A percentile compares a stretch with the other conserved stretches of the same genome.
These are phyloP conservation scores for Vanacampus margaritifer DNA, from an alignment of 2,113 vertebrate species.

Conservation along the genomic window DNA sequence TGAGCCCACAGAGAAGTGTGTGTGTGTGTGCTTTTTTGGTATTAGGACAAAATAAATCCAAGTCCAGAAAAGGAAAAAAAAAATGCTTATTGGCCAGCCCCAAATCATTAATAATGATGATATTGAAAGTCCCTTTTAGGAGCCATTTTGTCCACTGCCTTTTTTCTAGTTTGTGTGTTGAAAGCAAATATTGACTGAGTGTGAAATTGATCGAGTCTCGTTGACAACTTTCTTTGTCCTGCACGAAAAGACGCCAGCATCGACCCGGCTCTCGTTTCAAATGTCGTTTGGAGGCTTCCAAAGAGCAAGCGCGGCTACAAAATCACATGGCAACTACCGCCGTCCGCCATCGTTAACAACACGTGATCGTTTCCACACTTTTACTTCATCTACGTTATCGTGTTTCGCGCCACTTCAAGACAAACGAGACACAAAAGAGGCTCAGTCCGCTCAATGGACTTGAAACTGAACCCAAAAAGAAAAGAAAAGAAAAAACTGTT, in stretches of 20 bases:
- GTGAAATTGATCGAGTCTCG: slow-evolving; percentile 27
- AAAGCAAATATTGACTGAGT: slow-evolving; percentile 40
- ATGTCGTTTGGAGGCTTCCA: background rate
- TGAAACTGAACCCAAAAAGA: slow-evolving; percentile 39
- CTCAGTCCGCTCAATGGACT: slow-evolving; percentile 15
- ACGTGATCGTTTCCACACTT: slow-evolving; percentile 32
- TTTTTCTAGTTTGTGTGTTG: background rate
- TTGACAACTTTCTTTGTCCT: slow-evolving; percentile 35
- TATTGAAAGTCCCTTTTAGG: background rate
- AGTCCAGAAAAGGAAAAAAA: too few species aligned
- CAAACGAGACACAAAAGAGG: slow-evolving; percentile 27
- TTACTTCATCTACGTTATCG: slow-evolving; percentile 42
- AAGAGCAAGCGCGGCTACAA: slow-evolving; percentile 11
- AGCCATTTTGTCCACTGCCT: background rate
- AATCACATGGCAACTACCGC: slow-evolving; percentile 23
- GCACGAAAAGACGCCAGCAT: background rate
- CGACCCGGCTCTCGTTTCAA: background rate
- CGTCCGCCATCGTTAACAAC: background rate
- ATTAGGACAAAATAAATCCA: too few species aligned
- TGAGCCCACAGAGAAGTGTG: too few species aligned
- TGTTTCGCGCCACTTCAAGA: slow-evolving; percentile 47
- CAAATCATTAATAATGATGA: background rate
- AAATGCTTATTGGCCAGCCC: background rate
- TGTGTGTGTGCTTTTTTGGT: too few species aligned
- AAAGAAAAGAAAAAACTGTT: background rate